Percentiles rank a stretch among this genome's conserved stretches.
phyloP scores from a whole-genome alignment of 2,113 vertebrate species.

The Cyanoderma ruficeps region DNA sequence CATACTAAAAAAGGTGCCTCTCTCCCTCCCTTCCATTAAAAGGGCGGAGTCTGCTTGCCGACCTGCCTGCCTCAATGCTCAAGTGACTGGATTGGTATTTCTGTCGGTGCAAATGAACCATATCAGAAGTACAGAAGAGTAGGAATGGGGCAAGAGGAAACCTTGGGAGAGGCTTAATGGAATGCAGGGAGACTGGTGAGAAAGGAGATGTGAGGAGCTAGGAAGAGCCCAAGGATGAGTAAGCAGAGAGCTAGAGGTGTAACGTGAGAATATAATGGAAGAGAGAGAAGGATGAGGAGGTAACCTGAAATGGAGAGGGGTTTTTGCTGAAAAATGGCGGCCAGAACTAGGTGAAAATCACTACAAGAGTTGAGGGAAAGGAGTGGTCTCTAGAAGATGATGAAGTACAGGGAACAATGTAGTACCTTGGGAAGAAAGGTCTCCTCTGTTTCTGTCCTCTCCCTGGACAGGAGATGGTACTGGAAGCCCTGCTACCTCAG shows the following conservation, averaged over 20 bases:
- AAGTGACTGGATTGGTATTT: background rate
- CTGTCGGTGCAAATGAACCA: background rate
- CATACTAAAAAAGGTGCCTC: background rate
- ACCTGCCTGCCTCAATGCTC: background rate
- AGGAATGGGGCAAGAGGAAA: background rate
- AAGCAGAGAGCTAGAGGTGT: background rate
- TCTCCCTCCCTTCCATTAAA: background rate
- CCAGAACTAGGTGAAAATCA: background rate
- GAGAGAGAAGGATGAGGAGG: background rate
- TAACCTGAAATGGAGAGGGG: background rate
- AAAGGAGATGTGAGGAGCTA: background rate
- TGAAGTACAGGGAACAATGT: background rate
- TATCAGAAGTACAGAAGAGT: background rate
- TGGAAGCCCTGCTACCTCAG: background rate
- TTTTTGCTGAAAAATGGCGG: background rate
- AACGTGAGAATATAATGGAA: background rate
- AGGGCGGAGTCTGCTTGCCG: background rate
- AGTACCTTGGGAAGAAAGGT: background rate
- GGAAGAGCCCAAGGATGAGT: background rate
- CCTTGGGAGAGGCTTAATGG: background rate
- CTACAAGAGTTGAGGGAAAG: background rate
- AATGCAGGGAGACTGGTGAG: background rate
- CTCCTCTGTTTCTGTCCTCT: background rate
- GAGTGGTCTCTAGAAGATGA: fast-evolving
- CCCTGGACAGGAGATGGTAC: background rate